Conservation (phyloP, 2,113 vertebrate species). For the Hypocryptadius cinnamomeus region DNA sequence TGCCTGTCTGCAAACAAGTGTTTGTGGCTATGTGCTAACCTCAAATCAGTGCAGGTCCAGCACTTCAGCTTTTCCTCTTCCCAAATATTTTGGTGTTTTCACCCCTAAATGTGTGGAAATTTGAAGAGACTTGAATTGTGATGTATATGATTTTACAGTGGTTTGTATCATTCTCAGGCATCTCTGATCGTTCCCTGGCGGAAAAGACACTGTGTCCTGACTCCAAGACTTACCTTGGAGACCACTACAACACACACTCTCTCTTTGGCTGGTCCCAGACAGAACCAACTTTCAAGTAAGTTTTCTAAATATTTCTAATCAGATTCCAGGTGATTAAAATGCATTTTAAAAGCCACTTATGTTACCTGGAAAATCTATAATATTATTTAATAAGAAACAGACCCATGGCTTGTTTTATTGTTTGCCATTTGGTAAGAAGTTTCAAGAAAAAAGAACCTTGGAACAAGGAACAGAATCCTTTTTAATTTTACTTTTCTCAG, state of each 20-base stretch:
- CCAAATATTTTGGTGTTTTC: neutral
- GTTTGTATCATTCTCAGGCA: neutral
- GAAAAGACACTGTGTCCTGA: slow-evolving; percentile 41
- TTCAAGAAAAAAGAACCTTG: neutral
- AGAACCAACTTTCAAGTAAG: slow-evolving; percentile 51
- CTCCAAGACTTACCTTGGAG: slow-evolving; percentile 45
- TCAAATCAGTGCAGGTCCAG: neutral
- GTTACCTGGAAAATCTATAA: neutral
- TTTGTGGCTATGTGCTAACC: neutral
- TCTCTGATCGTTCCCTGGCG: slow-evolving; percentile 2
- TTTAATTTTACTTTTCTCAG: neutral
- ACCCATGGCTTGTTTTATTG: neutral
- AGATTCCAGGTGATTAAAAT: neutral
- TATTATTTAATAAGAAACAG: neutral
- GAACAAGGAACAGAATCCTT: neutral
- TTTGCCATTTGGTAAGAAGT: neutral
- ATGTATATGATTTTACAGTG: neutral
- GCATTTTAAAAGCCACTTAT: neutral
- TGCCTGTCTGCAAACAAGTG: neutral
- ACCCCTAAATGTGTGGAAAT: neutral
- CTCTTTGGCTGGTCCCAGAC: slow-evolving; percentile 55
- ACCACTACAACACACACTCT: slow-evolving; percentile 42
- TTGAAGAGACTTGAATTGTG: neutral
- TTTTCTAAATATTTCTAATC: neutral
- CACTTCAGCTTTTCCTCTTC: neutral